phyloP scores from a whole-genome alignment of 2,888 invertebrate species.

The Sipha maydis region DNA sequence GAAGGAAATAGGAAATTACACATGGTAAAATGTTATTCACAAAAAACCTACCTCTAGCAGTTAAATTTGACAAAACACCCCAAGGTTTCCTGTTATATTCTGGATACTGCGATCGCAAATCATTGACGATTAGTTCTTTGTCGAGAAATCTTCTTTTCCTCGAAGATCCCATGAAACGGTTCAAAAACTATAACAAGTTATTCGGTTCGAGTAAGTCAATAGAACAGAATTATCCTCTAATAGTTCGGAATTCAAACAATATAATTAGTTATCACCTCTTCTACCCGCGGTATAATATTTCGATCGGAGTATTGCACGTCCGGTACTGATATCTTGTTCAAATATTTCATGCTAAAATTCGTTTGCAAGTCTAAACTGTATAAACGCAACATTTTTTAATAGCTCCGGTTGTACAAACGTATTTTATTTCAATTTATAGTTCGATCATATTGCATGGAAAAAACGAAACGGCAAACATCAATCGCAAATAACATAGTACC shows the following conservation, averaged over 20 bases:
- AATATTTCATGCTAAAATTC: conserved; percentile 43
- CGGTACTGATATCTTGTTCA: not conserved
- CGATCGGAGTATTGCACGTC: conserved; percentile 26
- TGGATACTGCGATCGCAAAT: conserved; percentile 77
- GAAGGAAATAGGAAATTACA: not conserved
- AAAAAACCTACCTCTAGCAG: conserved; percentile 59
- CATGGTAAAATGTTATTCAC: not conserved
- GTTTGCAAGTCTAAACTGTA: conserved; percentile 10
- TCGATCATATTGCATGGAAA: too few species aligned
- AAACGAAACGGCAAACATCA: too few species aligned
- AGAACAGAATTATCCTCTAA: not conserved
- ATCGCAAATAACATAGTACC: too few species aligned
- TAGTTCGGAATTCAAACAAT: not conserved
- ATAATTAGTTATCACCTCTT: conserved; percentile 7
- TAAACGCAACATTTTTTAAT: conserved; percentile 38
- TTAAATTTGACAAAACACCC: conserved; percentile 74
- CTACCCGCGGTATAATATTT: conserved; percentile 10
- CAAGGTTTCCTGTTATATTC: conserved; percentile 86
- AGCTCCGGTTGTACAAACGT: not conserved
- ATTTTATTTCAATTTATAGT: too few species aligned
- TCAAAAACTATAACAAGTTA: conserved; percentile 36
- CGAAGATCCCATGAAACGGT: not conserved
- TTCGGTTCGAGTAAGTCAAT: not conserved
- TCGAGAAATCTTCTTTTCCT: conserved; percentile 71
- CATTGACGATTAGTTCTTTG: conserved; percentile 84